phyloP scores from a whole-genome alignment of 2,113 vertebrate genomes.

The Pomatostomus ruficeps region DNA sequence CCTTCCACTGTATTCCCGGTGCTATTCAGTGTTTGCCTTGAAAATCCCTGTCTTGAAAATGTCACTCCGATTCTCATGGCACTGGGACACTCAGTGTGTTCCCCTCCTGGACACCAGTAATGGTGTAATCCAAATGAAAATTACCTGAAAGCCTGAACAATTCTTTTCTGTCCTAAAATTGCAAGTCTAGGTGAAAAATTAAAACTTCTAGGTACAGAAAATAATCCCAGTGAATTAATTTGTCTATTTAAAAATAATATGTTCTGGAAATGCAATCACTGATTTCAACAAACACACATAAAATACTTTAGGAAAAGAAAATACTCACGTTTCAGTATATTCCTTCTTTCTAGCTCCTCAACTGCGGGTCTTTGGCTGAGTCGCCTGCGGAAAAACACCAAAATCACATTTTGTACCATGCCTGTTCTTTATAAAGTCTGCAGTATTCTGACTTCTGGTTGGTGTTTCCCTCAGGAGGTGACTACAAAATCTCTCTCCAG shows the following conservation, averaged over 20 bases:
- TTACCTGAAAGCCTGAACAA: neutral
- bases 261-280: neutral
- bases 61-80: neutral
- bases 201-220: neutral
- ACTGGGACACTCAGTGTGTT: neutral
- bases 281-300: neutral
- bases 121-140: neutral
- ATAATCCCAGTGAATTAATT: neutral
- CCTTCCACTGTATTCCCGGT: neutral
- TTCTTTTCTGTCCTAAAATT: neutral
- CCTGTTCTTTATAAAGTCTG: constrained; percentile 22
- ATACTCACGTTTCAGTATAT: constrained; percentile 96
- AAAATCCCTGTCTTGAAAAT: neutral
- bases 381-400: constrained; percentile 98
- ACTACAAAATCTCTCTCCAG: neutral
- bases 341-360: constrained; percentile 96
- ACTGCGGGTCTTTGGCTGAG: constrained; percentile 96
- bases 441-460: neutral
- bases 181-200: neutral
- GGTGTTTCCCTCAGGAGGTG: neutral
- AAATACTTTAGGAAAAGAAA: neutral
- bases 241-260: neutral
- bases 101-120: neutral
- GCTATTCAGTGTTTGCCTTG: neutral
- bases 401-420: constrained; percentile 97